These are phyloP conservation scores for Microcebus ravelobensis DNA, from an alignment of 2,113 vertebrate species.

Conservation along the genomic window DNA sequence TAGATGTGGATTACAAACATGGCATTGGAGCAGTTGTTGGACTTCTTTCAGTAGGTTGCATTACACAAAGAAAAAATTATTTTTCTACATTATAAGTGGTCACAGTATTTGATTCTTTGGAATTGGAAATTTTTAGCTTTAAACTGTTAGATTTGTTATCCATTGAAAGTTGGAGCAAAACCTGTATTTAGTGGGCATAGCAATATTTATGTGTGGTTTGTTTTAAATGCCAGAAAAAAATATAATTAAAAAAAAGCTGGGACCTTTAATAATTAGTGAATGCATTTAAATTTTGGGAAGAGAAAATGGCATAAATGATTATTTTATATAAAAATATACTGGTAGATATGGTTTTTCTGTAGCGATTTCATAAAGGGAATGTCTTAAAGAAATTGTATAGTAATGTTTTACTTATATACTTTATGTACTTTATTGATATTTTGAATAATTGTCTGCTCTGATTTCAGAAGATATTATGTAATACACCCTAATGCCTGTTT, in stretches of 20 bases:
- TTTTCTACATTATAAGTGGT: neutral
- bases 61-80: neutral
- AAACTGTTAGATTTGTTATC: neutral
- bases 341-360: neutral
- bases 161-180: slow-evolving; percentile 26
- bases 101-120: slow-evolving; percentile 47
- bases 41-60: neutral
- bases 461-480: slow-evolving; percentile 42
- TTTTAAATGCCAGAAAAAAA: slow-evolving; percentile 22
- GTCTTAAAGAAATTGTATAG: slow-evolving; percentile 36
- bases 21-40: neutral
- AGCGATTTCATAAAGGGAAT: slow-evolving; percentile 42
- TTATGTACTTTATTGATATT: neutral
- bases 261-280: slow-evolving; percentile 51
- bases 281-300: slow-evolving; percentile 43
- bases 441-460: slow-evolving; percentile 4
- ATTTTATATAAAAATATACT: slow-evolving; percentile 39
- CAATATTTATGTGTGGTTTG: slow-evolving; percentile 31
- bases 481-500: neutral
- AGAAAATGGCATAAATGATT: slow-evolving; percentile 28
- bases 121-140: slow-evolving; percentile 44
- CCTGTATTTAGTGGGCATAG: neutral
- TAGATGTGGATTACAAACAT: neutral
- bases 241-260: neutral
- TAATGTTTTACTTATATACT: neutral